A percentile compares a stretch with the other conserved stretches of the same genome.
Evolutionary conservation across 2,113 vertebrate genomes (phyloP).

Genomic region (Hucho hucho): DNA sequence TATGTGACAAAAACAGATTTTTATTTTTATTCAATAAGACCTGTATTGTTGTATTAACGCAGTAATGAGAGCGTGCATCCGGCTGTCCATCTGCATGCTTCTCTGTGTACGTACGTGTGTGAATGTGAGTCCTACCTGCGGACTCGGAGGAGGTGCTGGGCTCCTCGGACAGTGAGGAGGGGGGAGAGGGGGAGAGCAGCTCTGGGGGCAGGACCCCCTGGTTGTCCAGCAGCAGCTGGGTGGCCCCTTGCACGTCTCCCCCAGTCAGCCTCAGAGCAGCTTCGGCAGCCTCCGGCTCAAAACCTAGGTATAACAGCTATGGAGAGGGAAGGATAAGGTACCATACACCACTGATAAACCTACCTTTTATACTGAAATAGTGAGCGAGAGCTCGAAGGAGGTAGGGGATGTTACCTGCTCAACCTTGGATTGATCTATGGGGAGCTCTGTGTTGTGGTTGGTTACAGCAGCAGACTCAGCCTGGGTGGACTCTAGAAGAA

Average conservation of each 20-base stretch:
- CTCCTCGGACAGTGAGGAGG: constrained; percentile 74
- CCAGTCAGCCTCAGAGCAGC: constrained; percentile 72
- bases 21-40: too few relatives aligned
- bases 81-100: background rate
- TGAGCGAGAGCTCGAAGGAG: background rate
- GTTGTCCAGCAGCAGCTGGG: constrained; percentile 83
- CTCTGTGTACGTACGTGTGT: background rate
- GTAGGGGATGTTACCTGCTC: constrained; percentile 58
- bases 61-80: constrained; percentile 49
- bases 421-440: constrained; percentile 41
- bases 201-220: constrained; percentile 77
- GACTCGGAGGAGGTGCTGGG: constrained; percentile 75
- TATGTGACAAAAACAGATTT: too few relatives aligned
- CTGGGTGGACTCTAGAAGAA: constrained; percentile 58
- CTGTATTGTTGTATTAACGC: background rate
- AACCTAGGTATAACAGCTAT: constrained; percentile 87
- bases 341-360: too few relatives aligned
- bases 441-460: constrained; percentile 16
- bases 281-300: constrained; percentile 60
- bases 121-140: constrained; percentile 49
- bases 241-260: constrained; percentile 81
- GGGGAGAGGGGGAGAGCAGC: constrained; percentile 56
- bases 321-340: background rate
- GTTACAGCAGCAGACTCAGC: background rate
- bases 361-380: too few relatives aligned